Evolutionary conservation across 2,797 vertebrate species (phyloP).

Genomic region (Danio tinwini): DNA sequence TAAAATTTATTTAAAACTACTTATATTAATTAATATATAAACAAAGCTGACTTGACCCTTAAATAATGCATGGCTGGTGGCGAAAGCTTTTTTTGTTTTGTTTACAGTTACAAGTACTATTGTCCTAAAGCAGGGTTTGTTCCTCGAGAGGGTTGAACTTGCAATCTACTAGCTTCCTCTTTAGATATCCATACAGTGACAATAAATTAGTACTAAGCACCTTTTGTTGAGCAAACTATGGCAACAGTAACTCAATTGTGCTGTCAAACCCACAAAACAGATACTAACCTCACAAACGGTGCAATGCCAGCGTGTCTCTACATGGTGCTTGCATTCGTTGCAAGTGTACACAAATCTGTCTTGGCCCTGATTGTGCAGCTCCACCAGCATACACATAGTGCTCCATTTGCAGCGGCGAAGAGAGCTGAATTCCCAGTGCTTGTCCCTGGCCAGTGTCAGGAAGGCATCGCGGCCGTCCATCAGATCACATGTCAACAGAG

Average conservation of each 20-base stretch:
- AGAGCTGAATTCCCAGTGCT: constrained; percentile 98
- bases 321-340: constrained; percentile 98
- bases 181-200: background rate
- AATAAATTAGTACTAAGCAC: background rate
- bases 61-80: too few species aligned
- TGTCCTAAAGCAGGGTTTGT: too few species aligned
- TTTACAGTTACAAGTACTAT: too few species aligned
- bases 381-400: constrained; percentile 97
- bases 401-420: constrained; percentile 95
- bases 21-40: too few species aligned
- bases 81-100: too few species aligned
- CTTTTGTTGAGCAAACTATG: background rate
- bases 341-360: constrained; percentile 98
- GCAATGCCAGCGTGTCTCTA: constrained; percentile 97
- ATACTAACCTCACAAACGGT: constrained; percentile 92
- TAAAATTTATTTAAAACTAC: too few species aligned
- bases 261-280: constrained; percentile 47
- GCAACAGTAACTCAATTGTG: background rate
- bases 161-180: background rate
- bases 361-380: constrained; percentile 96
- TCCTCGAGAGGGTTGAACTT: background rate
- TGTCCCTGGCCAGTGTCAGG: constrained; percentile 93
- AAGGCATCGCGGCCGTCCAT: constrained; percentile 98
- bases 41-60: too few species aligned
- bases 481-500: constrained; percentile 93